Evolutionary conservation across 2,113 vertebrate species (phyloP).

Genomic region (Cercocebus atys): DNA sequence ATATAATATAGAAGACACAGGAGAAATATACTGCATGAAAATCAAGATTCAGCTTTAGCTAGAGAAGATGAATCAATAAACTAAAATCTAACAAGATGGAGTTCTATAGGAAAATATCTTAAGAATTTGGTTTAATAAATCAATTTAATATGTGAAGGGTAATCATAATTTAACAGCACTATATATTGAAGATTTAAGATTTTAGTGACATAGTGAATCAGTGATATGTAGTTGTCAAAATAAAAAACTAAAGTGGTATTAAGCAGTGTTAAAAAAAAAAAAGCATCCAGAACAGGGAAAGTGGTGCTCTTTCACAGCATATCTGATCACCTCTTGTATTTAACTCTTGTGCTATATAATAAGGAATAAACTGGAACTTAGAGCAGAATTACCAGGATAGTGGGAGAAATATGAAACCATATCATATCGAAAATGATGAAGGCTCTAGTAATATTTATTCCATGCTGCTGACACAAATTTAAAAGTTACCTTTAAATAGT

Average conservation of each 20-base stretch:
- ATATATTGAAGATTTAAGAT: neutral
- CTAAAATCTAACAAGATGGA: neutral
- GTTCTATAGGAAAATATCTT: neutral
- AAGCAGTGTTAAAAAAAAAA: neutral
- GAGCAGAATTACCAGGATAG: neutral
- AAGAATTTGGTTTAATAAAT: conserved; percentile 5
- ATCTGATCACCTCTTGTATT: neutral
- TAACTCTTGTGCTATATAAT: neutral
- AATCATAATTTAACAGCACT: neutral
- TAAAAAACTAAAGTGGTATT: neutral
- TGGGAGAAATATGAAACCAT: neutral
- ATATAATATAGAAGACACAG: neutral
- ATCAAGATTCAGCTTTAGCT: neutral
- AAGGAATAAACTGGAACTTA: neutral
- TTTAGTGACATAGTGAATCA: conserved; percentile 17
- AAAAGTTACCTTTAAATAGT: neutral
- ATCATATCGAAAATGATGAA: neutral
- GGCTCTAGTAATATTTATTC: neutral
- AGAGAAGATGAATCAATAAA: neutral
- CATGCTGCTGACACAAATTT: neutral
- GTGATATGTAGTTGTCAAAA: neutral
- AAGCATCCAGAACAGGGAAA: neutral
- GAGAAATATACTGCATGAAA: neutral
- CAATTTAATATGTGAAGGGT: neutral
- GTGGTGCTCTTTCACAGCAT: neutral